A percentile compares a stretch with the other conserved stretches of the same genome.
Evolutionary conservation across 2,113 vertebrate species (phyloP).

Genomic region (Thunnus maccoyii): DNA sequence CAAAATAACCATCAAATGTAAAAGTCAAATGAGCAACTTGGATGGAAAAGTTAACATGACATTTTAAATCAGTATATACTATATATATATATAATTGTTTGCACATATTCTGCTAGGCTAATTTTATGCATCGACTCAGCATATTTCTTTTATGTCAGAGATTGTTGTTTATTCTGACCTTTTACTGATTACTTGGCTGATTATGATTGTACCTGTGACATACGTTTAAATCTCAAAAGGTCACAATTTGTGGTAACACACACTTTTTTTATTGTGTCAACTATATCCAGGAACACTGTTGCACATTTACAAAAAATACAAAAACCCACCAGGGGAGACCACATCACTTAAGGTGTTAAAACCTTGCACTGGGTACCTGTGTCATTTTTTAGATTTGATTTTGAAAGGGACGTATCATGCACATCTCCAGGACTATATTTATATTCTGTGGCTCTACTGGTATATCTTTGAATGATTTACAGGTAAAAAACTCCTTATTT

Average conservation of each 20-base stretch:
- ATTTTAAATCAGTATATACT: not conserved
- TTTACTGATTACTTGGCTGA: slow-evolving; percentile 32
- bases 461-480: no score
- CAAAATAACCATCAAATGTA: not conserved
- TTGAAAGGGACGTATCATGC: no score
- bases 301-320: no score
- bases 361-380: no score
- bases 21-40: not conserved
- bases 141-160: slow-evolving; percentile 10
- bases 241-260: not conserved
- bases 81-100: not conserved
- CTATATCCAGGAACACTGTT: no score
- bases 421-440: no score
- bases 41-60: not conserved
- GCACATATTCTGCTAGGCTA: not conserved
- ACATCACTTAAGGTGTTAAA: no score
- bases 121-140: slow-evolving; percentile 3
- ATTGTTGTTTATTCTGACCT: slow-evolving; percentile 42
- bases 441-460: no score
- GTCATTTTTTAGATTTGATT: no score
- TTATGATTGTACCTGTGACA: slow-evolving; percentile 11
- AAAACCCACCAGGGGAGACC: no score
- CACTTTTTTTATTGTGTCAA: no score
- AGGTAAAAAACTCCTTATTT: no score
- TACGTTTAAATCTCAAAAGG: slow-evolving; percentile 31